Conservation (phyloP, 2,888 invertebrate genomes). For the Mythimna lalbum region DNA sequence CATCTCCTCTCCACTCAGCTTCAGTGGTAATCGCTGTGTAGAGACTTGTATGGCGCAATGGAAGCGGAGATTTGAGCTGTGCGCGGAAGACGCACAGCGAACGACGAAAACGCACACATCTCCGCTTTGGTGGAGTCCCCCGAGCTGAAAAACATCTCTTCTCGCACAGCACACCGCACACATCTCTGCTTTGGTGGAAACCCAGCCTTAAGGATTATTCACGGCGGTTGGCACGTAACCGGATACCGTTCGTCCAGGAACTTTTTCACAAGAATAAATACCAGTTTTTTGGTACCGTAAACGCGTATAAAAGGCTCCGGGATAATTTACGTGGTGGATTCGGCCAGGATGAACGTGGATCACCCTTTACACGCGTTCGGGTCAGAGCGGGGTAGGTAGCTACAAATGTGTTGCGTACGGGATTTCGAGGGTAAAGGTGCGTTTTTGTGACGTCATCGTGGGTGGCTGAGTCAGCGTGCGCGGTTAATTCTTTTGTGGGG, state of each 20-base stretch:
- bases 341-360: conserved; percentile 43
- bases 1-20: too few relatives aligned
- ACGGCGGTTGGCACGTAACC: conserved; percentile 10
- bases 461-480: conserved; percentile 21
- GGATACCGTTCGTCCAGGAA: conserved; percentile 9
- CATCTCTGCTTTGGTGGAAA: too few relatives aligned
- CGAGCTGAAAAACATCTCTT: too few relatives aligned
- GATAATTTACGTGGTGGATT: conserved; percentile 38
- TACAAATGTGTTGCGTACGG: conserved; percentile 30
- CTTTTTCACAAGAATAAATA: conserved; percentile 40
- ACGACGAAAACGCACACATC: too few relatives aligned
- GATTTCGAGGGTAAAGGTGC: conserved; percentile 30
- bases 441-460: conserved; percentile 39
- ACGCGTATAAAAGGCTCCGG: conserved; percentile 39
- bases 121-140: too few relatives aligned
- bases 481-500: conserved; percentile 20
- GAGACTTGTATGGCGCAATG: too few relatives aligned
- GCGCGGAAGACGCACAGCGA: too few relatives aligned
- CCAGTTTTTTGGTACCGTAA: conserved; percentile 13
- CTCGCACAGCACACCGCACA: too few relatives aligned
- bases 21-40: too few relatives aligned
- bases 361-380: conserved; percentile 25
- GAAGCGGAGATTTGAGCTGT: too few relatives aligned
- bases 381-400: conserved; percentile 8
- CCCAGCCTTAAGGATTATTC: conserved; percentile 28